Conservation (phyloP, 2,113 vertebrate species). For the Pterophyllum scalare region DNA sequence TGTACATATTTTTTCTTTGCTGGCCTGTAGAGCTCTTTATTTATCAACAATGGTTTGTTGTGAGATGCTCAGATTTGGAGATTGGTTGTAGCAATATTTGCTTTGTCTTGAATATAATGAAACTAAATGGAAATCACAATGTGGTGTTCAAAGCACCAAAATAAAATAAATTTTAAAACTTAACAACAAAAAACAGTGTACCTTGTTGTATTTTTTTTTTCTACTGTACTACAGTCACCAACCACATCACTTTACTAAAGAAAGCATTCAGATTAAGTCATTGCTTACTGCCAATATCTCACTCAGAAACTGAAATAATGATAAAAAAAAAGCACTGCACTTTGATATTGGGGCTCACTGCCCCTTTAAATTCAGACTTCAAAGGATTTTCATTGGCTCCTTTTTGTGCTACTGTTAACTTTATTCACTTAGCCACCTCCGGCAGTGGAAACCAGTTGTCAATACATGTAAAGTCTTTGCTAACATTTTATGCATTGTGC, state of each 20-base stretch:
- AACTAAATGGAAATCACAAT: background rate
- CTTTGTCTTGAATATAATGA: background rate
- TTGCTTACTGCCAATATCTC: background rate
- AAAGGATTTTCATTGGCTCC: background rate
- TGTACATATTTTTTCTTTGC: background rate
- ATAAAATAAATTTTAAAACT: no score
- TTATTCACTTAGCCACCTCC: background rate
- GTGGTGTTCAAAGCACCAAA: background rate
- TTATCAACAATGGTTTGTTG: fast-evolving
- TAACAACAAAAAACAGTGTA: background rate
- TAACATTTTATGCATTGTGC: background rate
- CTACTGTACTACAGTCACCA: background rate
- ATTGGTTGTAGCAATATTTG: no score
- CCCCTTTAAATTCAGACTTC: background rate
- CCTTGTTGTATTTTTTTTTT: background rate
- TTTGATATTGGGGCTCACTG: background rate
- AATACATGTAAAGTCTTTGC: background rate
- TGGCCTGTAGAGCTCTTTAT: background rate
- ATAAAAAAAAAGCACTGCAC: background rate
- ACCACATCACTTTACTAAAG: background rate
- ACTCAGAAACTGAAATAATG: background rate
- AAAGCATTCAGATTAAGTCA: background rate
- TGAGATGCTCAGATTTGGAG: no score
- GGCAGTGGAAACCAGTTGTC: background rate
- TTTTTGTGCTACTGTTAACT: background rate